Evolutionary conservation across 2,797 vertebrate genomes (phyloP).

Genomic region (Catharus ustulatus): DNA sequence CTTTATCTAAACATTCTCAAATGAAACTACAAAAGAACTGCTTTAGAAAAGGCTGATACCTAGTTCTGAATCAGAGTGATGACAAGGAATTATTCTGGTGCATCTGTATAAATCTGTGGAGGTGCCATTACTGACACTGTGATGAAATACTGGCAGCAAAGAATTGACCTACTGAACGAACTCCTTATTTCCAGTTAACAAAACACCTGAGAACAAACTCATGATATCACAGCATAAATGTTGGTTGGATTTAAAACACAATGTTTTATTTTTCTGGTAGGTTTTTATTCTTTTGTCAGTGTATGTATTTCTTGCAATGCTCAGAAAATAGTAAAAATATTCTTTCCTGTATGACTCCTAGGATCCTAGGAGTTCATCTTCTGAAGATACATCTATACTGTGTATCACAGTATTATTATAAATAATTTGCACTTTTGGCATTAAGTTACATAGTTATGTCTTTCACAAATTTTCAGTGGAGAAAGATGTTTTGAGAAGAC

Average conservation of each 20-base stretch:
- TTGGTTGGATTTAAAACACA: neutral
- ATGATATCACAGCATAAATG: neutral
- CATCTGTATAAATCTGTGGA: neutral
- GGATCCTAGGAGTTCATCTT: neutral
- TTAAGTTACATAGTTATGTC: neutral
- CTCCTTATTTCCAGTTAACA: neutral
- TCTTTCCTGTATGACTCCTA: neutral
- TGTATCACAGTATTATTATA: neutral
- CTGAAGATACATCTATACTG: neutral
- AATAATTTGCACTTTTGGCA: neutral
- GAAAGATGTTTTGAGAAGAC: neutral
- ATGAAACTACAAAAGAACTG: neutral
- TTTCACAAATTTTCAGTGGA: neutral
- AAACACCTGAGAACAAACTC: neutral
- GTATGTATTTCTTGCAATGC: neutral
- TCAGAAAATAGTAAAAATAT: neutral
- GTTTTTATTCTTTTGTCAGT: neutral
- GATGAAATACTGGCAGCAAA: neutral
- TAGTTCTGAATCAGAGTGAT: slow-evolving; percentile 21
- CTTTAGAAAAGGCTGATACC: neutral
- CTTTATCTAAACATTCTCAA: neutral
- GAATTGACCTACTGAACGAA: neutral
- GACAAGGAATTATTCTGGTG: neutral
- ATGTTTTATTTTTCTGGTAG: neutral
- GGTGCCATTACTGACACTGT: neutral